Evolutionary conservation across 2,797 vertebrate genomes (phyloP), one percentile per base, ranked within the genome.

Genomic region (Intellagama lesueurii): DNA sequence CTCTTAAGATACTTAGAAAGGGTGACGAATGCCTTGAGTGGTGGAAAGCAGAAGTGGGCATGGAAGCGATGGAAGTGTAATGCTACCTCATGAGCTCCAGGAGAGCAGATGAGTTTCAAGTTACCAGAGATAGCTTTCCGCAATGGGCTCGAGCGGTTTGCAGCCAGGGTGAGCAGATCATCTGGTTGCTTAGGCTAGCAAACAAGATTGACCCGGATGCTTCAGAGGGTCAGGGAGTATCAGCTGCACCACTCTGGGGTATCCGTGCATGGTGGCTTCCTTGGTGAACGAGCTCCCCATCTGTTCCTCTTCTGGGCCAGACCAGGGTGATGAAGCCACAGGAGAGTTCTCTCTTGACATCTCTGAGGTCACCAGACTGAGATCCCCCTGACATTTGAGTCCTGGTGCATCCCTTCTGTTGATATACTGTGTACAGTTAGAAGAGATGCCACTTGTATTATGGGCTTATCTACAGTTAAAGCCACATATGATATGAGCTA

Each of bases 31-130:
- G n/a, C 26, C 66, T 69, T 78, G 22, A 40, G 19, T 24, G 12
- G 35, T 22, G n/a, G 11, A 26, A 16, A 60, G 19, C 44, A 30
- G 28, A 88, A 52, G 66, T 30, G 47, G 24, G 3, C 80, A 35
- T 80, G 77, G 24, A 26, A 72, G 56, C n/a, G 72, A 9, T 88
- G 87, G 56, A 47, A 82, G 22, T 66, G 80, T 81, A 88, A 88
- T 47, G 35, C 52, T 88, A 24, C 69, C 11, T 88, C 69, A 26
- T 32, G 28, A 82, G 35, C 28, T n/a, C 64, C 28, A 49, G 44
- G 70, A 19, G 44, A 11, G 12, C 26, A 75, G 52, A 75, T 75
- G 52, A 73, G 73, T 72, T 47, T 66, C 47, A 49, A 3, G 28
- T 44, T 73, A 82, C 30, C 22, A 26, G 35, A 7, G 11, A 64